Base-by-base conservation (phyloP, 2,797 vertebrate genomes). In the Enteromius trimaculatus region DNA sequence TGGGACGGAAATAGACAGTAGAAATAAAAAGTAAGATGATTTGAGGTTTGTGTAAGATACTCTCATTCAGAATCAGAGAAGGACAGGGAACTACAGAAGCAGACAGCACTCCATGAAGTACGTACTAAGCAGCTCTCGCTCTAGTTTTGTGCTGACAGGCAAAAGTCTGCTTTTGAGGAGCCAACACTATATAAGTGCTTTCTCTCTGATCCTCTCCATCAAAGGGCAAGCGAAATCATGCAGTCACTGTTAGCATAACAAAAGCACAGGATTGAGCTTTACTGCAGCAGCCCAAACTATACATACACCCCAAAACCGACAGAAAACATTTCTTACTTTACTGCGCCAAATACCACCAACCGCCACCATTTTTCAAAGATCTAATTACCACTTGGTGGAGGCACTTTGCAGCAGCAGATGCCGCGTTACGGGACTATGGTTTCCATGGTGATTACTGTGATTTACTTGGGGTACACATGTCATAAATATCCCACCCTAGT, bases 391-490 rank as follows among this genome's bases (percentile, higher is more conserved):
- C 70, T 77, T 71, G 87, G 90, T 88, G 62, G 82, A 84, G 83
- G 49, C 79, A 64, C 39, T 65, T 84, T 88, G 80, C 79, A 1
- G 51, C 51, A 81, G 88, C 90, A 90, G 91, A 90, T 88, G 90
- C 89, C 72, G 77, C 71, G 85, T 87, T 60, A 84, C 81, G 83
- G 85, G 77, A 85, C 86, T 85, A 88, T 88, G 89, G 86, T 90
- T 92, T 83, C 89, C 86, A 76, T 70, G 39, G 49, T 92, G 93
- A 94, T 94, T 92, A 93, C 89, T 85, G 87, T 88, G 89, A 92
- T 92, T 88, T 92, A 94, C 91, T 86, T 91, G 86, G 89, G 89
- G 82, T 77, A 49, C 39, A 5, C 0, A 16, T 79, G 86, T 87
- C 88, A 92, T 92, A 91, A 92, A 93, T 90, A 91, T 87, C 83